Conservation (phyloP, 2,888 invertebrate genomes). For the Drosophila kambysellisi region DNA sequence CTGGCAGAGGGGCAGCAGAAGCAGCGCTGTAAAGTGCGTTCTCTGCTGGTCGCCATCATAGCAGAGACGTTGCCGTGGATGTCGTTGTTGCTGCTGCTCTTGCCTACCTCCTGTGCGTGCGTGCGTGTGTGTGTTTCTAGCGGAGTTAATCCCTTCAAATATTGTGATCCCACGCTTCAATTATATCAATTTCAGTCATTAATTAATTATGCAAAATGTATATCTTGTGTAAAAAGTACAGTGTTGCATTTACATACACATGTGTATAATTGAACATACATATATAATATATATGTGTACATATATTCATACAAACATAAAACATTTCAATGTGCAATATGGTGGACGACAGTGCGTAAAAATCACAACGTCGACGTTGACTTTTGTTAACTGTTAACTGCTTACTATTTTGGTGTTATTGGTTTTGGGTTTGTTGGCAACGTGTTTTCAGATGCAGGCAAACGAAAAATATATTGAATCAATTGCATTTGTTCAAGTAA, state of each 20-base stretch:
- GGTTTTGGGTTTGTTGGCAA: slow-evolving; percentile 45
- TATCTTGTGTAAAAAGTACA: slow-evolving; percentile 66
- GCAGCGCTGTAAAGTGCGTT: slow-evolving; percentile 75
- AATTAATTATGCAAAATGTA: slow-evolving; percentile 56
- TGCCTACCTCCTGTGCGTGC: slow-evolving; percentile 38
- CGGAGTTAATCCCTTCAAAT: slow-evolving; percentile 56
- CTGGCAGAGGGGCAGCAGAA: slow-evolving; percentile 17
- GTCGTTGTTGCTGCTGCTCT: slow-evolving; percentile 64
- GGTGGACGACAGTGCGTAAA: slow-evolving; percentile 75
- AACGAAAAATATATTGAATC: slow-evolving; percentile 27
- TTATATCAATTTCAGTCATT: slow-evolving; percentile 39
- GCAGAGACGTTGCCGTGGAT: slow-evolving; percentile 49
- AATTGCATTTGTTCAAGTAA: slow-evolving; percentile 51
- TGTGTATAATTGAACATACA: slow-evolving; percentile 26
- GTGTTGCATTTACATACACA: slow-evolving; percentile 66
- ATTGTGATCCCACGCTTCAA: slow-evolving; percentile 60
- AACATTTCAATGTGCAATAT: slow-evolving; percentile 72
- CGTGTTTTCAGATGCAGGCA: slow-evolving; percentile 42
- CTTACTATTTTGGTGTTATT: slow-evolving; percentile 29
- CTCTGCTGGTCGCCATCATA: slow-evolving; percentile 78
- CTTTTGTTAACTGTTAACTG: slow-evolving; percentile 42
- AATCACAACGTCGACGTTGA: slow-evolving; percentile 52
- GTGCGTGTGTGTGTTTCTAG: slow-evolving; percentile 39
- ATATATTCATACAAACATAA: slow-evolving; percentile 42
- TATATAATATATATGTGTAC: slow-evolving; percentile 21